phyloP scores from a whole-genome alignment of 2,797 vertebrate genomes.

The Crenuchus spilurus region DNA sequence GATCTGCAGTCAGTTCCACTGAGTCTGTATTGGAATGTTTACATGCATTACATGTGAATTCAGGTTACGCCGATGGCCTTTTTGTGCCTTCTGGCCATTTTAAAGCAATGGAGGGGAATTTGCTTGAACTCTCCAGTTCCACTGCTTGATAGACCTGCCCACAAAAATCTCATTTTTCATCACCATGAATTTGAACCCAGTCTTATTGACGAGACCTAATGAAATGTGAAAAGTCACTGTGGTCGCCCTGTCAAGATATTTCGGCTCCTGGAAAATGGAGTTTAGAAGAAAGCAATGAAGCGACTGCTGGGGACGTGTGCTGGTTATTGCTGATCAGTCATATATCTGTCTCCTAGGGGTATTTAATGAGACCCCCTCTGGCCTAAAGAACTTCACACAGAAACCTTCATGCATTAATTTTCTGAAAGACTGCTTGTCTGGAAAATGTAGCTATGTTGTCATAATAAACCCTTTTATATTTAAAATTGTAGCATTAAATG shows the following conservation, averaged over 20 bases:
- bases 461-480: too few species aligned
- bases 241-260: slow-evolving; percentile 53
- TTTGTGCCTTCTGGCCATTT: slow-evolving; percentile 19
- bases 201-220: slow-evolving; percentile 57
- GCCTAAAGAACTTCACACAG: slow-evolving; percentile 34
- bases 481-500: too few species aligned
- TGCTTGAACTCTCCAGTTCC: slow-evolving; percentile 43
- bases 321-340: slow-evolving; percentile 42
- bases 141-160: slow-evolving; percentile 43
- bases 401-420: slow-evolving; percentile 15
- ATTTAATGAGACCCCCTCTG: slow-evolving; percentile 32
- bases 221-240: slow-evolving; percentile 59
- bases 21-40: slow-evolving; percentile 5
- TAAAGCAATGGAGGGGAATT: slow-evolving; percentile 41
- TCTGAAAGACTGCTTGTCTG: too few species aligned
- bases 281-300: slow-evolving; percentile 53
- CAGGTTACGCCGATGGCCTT: not conserved
- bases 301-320: slow-evolving; percentile 29
- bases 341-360: slow-evolving; percentile 27
- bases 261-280: slow-evolving; percentile 56
- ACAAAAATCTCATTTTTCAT: slow-evolving; percentile 45
- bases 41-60: slow-evolving; percentile 4
- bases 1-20: slow-evolving; percentile 19
- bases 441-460: too few species aligned
- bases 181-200: slow-evolving; percentile 46